Base-by-base conservation (phyloP, 2,888 invertebrate species). In the Hofmannophila pseudospretella region DNA sequence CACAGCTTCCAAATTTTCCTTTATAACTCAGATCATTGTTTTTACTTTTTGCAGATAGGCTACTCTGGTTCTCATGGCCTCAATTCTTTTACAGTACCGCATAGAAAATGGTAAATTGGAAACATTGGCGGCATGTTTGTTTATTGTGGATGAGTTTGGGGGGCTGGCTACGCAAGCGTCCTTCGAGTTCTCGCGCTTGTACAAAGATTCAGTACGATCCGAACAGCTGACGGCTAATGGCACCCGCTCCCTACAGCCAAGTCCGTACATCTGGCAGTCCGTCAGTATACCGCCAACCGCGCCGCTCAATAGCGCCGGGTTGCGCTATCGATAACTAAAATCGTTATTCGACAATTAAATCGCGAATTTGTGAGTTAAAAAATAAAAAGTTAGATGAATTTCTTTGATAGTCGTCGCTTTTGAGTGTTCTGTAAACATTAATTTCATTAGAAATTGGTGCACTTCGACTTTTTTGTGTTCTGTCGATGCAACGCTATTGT, bases 221-320 rank as follows among this genome's bases (percentile, higher is more conserved):
- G 43, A 47, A 51, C 54, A 54, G 54, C 50, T 55, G 56, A 54
- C 52, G 55, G 55, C 45, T 47, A 59, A 63, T 63, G 66, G 64
- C 67, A 65, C 59, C 48, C 53, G 56, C 47, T 58, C 62, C 59
- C 54, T 4, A n/a, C n/a, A 4, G 16, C 16, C 16, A 59, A 51
- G 57, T 54, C 52, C 44, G 43, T 42, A 44, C 44, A 48, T 42
- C 50, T 44, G 49, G 45, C n/a, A 45, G 46, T 39, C 39, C 35
- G 38, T 42, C 34, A 80, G 77, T 80, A 57, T 52, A 69, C 52
- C 66, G 67, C 62, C 16, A 16, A 69, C 54, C 67, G 68, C 62
- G 62, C 73, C 65, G 78, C 62, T 66, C 62, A 57, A 61, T 56
- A 55, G 67, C 62, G 72, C 56, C 54, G 60, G 61, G 54, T 58